Percentiles rank a stretch among this genome's conserved stretches.
Conservation (phyloP, 2,888 invertebrate genomes). For the Schrankia costaestrigalis region DNA sequence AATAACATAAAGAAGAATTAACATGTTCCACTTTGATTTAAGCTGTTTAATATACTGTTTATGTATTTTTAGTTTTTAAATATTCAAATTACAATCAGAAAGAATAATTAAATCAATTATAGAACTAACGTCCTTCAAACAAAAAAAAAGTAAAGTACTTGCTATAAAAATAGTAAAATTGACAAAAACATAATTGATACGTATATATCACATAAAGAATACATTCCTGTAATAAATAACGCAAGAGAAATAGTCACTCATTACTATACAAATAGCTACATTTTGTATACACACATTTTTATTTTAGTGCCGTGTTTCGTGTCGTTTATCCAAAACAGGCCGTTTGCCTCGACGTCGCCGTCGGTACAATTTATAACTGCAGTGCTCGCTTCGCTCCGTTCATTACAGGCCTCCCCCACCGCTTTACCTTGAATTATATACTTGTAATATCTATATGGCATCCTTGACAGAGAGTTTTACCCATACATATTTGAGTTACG, state of each 20-base stretch:
- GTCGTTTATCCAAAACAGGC: slow-evolving; percentile 32
- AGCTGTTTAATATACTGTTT: too few relatives aligned
- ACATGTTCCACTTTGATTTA: too few relatives aligned
- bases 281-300: slow-evolving; percentile 17
- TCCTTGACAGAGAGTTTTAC: background rate
- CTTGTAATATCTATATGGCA: slow-evolving; percentile 22
- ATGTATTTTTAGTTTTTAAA: too few relatives aligned
- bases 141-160: too few relatives aligned
- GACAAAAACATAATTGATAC: too few relatives aligned
- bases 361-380: slow-evolving; percentile 46
- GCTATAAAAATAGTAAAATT: too few relatives aligned
- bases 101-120: too few relatives aligned
- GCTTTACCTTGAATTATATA: slow-evolving; percentile 31
- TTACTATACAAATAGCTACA: slow-evolving; percentile 16
- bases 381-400: slow-evolving; percentile 30
- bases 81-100: too few relatives aligned
- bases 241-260: slow-evolving; percentile 14
- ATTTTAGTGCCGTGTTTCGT: slow-evolving; percentile 26
- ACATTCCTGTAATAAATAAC: slow-evolving; percentile 7
- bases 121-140: too few relatives aligned
- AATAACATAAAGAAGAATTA: too few relatives aligned
- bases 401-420: slow-evolving; percentile 35
- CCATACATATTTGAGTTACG: too few relatives aligned
- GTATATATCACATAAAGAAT: slow-evolving; percentile 8
- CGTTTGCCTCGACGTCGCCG: slow-evolving; percentile 30